These are phyloP conservation scores for Pelusios castaneus DNA, from an alignment of 2,113 vertebrate species.

Conservation along the genomic window DNA sequence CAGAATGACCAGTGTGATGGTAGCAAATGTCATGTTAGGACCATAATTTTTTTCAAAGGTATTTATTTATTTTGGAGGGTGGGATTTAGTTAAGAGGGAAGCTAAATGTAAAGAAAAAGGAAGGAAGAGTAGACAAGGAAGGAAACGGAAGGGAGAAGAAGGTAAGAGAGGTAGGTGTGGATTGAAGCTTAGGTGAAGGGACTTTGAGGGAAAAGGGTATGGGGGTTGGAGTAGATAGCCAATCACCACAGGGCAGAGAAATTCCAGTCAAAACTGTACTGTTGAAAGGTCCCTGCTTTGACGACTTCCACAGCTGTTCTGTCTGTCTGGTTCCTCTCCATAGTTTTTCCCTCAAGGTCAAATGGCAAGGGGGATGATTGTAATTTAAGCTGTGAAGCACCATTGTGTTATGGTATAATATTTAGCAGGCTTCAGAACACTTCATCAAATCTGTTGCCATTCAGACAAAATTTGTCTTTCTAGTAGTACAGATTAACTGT, in stretches of 20 bases:
- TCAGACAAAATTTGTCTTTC: constrained; percentile 37
- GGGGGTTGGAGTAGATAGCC: not conserved
- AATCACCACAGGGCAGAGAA: not conserved
- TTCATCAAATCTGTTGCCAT: constrained; percentile 42
- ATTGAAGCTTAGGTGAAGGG: not conserved
- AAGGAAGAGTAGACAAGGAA: not conserved
- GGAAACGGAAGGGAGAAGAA: not conserved
- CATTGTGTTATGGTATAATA: constrained; percentile 25
- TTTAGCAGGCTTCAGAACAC: constrained; percentile 53
- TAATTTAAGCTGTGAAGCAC: constrained; percentile 44
- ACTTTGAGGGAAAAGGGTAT: not conserved
- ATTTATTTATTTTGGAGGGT: not conserved
- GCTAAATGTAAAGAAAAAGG: not conserved
- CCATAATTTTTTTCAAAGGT: no score
- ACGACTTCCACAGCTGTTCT: not conserved
- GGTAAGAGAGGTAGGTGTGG: not conserved
- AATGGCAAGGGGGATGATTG: not conserved
- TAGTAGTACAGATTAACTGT: not conserved
- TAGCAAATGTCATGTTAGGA: not conserved
- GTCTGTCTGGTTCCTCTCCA: not conserved
- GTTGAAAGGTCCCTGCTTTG: not conserved
- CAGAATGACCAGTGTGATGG: not conserved
- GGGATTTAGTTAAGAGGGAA: not conserved
- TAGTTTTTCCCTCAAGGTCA: not conserved
- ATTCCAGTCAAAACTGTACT: not conserved